A percentile compares a stretch with the other conserved stretches of the same genome.
Conservation (phyloP, 2,797 vertebrate species). For the Takifugu rubripes region DNA sequence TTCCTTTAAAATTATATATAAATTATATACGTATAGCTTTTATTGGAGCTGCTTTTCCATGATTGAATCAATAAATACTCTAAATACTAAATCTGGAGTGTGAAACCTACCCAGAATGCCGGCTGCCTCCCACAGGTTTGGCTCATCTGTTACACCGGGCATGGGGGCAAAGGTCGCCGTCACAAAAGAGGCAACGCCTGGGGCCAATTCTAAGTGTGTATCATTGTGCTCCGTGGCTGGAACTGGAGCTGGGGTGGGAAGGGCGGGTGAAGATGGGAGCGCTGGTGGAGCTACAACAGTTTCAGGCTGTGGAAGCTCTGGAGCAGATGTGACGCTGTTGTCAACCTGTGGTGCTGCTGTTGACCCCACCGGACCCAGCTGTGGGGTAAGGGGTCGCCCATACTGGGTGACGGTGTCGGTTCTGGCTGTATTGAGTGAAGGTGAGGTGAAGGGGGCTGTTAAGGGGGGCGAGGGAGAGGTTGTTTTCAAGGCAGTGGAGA, state of each 20-base stretch:
- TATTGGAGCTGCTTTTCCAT: not conserved
- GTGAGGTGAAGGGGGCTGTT: constrained; percentile 11
- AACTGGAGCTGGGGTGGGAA: constrained; percentile 31
- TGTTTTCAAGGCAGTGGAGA: constrained; percentile 37
- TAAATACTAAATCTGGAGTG: not conserved
- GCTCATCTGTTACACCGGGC: constrained; percentile 70
- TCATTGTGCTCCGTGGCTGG: constrained; percentile 25
- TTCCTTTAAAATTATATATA: not conserved
- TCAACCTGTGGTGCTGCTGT: constrained; percentile 26
- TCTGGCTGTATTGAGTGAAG: constrained; percentile 20
- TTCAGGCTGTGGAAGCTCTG: constrained; percentile 26
- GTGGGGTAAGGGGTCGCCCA: constrained; percentile 24
- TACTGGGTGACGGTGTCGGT: constrained; percentile 1
- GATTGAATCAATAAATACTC: too few relatives aligned
- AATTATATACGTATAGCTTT: too few relatives aligned
- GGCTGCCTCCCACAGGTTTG: constrained; percentile 70
- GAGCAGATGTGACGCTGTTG: constrained; percentile 36
- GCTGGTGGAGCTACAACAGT: constrained; percentile 12
- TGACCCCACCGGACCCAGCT: constrained; percentile 15
- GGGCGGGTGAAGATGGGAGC: constrained; percentile 6
- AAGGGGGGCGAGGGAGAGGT: constrained; percentile 19
- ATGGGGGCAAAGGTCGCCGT: constrained; percentile 75
- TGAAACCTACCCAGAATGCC: constrained; percentile 70
- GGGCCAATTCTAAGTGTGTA: constrained; percentile 32
- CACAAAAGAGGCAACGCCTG: constrained; percentile 65